Conservation (phyloP, 2,888 invertebrate species). For the Microchrysa polita region DNA sequence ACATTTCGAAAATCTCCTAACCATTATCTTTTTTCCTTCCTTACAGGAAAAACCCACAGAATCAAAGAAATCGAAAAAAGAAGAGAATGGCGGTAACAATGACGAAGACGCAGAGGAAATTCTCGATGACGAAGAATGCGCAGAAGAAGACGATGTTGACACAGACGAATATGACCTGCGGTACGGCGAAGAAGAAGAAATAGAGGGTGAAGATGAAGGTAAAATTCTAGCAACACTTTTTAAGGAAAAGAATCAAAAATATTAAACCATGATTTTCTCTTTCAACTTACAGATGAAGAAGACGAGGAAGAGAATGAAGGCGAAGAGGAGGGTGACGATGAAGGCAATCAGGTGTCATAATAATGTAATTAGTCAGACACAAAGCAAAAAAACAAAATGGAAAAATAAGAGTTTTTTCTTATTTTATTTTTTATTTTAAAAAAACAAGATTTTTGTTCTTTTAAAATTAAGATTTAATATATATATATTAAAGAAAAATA, state of each 20-base stretch:
- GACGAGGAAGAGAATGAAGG: constrained; percentile 60
- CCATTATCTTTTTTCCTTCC: constrained; percentile 24
- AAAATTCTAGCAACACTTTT: no score
- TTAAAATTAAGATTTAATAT: constrained; percentile 51
- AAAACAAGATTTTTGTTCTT: constrained; percentile 49
- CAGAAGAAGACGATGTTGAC: constrained; percentile 59
- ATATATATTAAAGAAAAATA: constrained; percentile 49
- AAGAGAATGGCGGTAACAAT: constrained; percentile 55
- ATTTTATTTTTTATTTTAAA: constrained; percentile 49
- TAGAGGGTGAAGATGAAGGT: constrained; percentile 50
- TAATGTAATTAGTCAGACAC: constrained; percentile 61
- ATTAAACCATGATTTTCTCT: no score
- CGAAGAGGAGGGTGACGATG: constrained; percentile 54
- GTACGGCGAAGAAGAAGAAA: constrained; percentile 60
- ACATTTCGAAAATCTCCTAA: no score
- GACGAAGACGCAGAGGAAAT: constrained; percentile 60
- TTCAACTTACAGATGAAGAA: constrained; percentile 58
- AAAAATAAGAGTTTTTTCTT: no score
- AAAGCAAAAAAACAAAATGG: constrained; percentile 49
- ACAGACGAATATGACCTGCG: constrained; percentile 64
- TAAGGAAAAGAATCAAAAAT: no score
- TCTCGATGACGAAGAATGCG: constrained; percentile 60
- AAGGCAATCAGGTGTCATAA: constrained; percentile 64
- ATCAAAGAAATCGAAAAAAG: constrained; percentile 64
- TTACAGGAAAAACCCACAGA: constrained; percentile 62